Evolutionary conservation across 2,797 vertebrate genomes (phyloP).

Genomic region (Xerus rutilus): DNA sequence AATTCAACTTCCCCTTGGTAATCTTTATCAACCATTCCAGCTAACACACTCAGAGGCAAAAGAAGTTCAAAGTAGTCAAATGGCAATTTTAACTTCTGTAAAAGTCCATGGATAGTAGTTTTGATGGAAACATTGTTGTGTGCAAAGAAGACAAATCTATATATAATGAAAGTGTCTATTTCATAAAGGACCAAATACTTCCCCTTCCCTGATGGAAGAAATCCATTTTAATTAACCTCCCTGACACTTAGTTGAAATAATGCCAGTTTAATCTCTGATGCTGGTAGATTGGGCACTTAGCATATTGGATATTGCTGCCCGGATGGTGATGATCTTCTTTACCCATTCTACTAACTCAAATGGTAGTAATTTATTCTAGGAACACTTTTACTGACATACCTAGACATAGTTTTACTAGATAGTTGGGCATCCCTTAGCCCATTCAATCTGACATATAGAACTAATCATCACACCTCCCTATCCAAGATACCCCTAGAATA

Average conservation of each 20-base stretch:
- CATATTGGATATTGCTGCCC: neutral
- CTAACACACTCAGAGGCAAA: neutral
- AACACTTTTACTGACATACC: no score
- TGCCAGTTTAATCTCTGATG: neutral
- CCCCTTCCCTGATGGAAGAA: neutral
- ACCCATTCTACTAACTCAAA: neutral
- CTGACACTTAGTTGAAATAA: no score
- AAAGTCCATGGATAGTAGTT: no score
- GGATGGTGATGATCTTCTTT: neutral
- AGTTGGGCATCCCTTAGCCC: neutral
- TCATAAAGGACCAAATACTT: neutral
- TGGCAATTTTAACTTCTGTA: neutral
- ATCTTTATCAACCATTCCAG: neutral
- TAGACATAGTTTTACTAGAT: neutral
- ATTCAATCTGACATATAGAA: neutral
- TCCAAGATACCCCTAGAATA: neutral
- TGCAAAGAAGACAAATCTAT: neutral
- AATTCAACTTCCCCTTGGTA: neutral
- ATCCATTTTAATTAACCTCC: neutral
- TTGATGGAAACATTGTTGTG: neutral
- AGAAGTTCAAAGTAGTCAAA: neutral
- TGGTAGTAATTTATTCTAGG: neutral
- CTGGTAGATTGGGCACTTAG: neutral
- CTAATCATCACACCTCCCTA: neutral
- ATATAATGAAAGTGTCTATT: neutral